Conservation (phyloP, 2,797 vertebrate species). For the Coranthus polyacanthus region DNA sequence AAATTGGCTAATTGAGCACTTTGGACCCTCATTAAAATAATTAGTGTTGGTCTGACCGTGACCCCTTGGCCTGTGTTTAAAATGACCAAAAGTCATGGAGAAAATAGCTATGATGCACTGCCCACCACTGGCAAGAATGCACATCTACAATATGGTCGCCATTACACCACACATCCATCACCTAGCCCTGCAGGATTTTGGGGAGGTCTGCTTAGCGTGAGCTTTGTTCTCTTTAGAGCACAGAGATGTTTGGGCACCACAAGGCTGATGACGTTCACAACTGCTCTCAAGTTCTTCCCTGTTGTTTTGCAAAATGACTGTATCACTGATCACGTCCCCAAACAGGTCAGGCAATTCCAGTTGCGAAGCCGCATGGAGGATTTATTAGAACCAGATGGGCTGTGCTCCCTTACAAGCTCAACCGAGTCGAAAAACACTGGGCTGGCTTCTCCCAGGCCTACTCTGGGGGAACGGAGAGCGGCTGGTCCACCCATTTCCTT, state of each 20-base stretch:
- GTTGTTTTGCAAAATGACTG: conserved; percentile 70
- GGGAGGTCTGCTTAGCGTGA: conserved; percentile 64
- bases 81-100: conserved; percentile 41
- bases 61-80: conserved; percentile 55
- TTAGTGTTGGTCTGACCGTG: conserved; percentile 62
- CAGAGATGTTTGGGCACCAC: conserved; percentile 51
- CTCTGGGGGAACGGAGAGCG: conserved; percentile 84
- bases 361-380: conserved; percentile 76
- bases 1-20: conserved; percentile 64
- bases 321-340: conserved; percentile 76
- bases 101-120: conserved; percentile 59
- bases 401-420: conserved; percentile 79
- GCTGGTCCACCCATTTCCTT: conserved; percentile 95
- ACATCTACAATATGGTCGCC: conserved; percentile 61
- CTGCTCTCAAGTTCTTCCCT: conserved; percentile 55
- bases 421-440: conserved; percentile 81
- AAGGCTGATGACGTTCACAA: conserved; percentile 56
- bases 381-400: conserved; percentile 89
- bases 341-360: conserved; percentile 80
- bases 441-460: conserved; percentile 82
- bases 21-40: conserved; percentile 62
- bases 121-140: conserved; percentile 77
- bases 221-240: conserved; percentile 54
- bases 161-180: conserved; percentile 63
- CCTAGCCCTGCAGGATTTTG: conserved; percentile 47